Percentiles rank a stretch among this genome's conserved stretches.
These are phyloP conservation scores for Sebastes trivittatus DNA, from an alignment of 2,797 vertebrate genomes.

Conservation along the genomic window DNA sequence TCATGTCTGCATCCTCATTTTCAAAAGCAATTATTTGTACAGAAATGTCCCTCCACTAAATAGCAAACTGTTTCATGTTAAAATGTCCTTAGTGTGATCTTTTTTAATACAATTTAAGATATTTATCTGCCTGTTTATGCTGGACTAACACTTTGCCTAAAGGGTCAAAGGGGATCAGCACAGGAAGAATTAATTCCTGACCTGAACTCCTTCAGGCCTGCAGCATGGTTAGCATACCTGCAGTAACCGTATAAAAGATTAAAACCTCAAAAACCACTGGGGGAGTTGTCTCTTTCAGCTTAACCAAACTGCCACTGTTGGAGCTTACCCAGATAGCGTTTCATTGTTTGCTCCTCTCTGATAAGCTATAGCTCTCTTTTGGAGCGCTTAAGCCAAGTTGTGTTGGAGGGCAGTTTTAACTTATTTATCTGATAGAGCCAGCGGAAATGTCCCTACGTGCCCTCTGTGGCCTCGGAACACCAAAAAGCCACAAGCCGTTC, in stretches of 20 bases:
- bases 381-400: slow-evolving; percentile 69
- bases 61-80: background rate
- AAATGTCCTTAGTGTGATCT: background rate
- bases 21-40: background rate
- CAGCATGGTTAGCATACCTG: slow-evolving; percentile 60
- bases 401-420: slow-evolving; percentile 77
- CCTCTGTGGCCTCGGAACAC: slow-evolving; percentile 52
- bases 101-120: background rate
- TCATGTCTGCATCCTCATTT: background rate
- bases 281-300: slow-evolving; percentile 64
- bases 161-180: slow-evolving; percentile 43
- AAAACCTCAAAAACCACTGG: slow-evolving; percentile 61
- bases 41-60: background rate
- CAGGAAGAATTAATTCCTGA: slow-evolving; percentile 47
- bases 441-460: slow-evolving; percentile 66
- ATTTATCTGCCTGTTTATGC: slow-evolving; percentile 43
- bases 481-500: slow-evolving; percentile 65
- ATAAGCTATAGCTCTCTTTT: slow-evolving; percentile 68
- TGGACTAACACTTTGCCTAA: slow-evolving; percentile 34
- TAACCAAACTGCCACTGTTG: slow-evolving; percentile 60
- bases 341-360: slow-evolving; percentile 66
- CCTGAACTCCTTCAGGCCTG: slow-evolving; percentile 46
- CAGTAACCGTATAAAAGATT: slow-evolving; percentile 70
- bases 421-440: slow-evolving; percentile 77
- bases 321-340: slow-evolving; percentile 63